A percentile compares a stretch with the other conserved stretches of the same genome.
These are phyloP conservation scores for Fistularia commersonii DNA, from an alignment of 2,797 vertebrate species.

Conservation along the genomic window DNA sequence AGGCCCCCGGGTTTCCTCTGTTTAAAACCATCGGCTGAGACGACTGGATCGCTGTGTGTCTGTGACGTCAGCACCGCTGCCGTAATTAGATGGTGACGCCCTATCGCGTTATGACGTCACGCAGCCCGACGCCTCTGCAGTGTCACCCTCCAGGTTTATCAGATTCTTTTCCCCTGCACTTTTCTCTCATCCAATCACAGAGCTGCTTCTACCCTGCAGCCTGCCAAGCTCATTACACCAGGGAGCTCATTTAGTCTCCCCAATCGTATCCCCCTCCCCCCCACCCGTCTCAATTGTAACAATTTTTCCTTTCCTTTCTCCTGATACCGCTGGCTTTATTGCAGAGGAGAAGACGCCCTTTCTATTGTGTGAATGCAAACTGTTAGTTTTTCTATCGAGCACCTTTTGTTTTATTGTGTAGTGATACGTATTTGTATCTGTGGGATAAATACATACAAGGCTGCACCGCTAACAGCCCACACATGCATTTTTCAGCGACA, in stretches of 20 bases:
- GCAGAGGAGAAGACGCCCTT: too few relatives aligned
- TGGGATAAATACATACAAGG: too few relatives aligned
- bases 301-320: background rate
- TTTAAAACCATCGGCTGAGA: conserved; percentile 4
- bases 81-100: conserved; percentile 12
- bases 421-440: too few relatives aligned
- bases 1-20: conserved; percentile 8
- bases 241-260: conserved; percentile 23
- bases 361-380: too few relatives aligned
- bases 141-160: conserved; percentile 21
- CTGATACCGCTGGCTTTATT: background rate
- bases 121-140: background rate
- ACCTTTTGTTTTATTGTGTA: too few relatives aligned
- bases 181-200: conserved; percentile 20
- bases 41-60: background rate
- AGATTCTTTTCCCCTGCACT: conserved; percentile 10
- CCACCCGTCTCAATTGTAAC: conserved; percentile 9
- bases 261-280: background rate
- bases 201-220: conserved; percentile 13
- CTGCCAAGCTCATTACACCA: conserved; percentile 22
- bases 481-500: too few relatives aligned
- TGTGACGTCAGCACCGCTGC: conserved; percentile 11
- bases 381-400: too few relatives aligned
- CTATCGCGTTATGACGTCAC: conserved; percentile 7
- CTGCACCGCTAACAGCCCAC: too few relatives aligned